These are phyloP conservation scores for Drosophila triauraria DNA, from an alignment of 1,140 invertebrate species.

Conservation along the genomic window DNA sequence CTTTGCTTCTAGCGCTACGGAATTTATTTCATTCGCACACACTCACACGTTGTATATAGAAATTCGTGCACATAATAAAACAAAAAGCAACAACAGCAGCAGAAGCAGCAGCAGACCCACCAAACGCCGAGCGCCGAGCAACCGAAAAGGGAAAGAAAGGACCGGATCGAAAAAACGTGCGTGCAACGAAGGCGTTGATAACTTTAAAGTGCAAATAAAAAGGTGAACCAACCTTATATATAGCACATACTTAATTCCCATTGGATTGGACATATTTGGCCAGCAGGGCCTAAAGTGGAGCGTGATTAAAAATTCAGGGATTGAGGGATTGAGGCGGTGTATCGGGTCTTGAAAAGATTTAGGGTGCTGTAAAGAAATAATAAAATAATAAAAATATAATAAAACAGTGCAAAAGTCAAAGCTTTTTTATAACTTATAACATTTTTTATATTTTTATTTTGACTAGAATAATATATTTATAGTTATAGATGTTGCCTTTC, in stretches of 20 bases:
- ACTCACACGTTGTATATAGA: constrained; percentile 68
- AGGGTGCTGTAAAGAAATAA: not conserved
- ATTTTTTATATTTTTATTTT: too few relatives aligned
- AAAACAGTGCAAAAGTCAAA: too few relatives aligned
- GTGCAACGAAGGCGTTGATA: constrained; percentile 77
- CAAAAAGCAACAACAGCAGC: constrained; percentile 67
- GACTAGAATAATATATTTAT: too few relatives aligned
- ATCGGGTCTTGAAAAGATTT: not conserved
- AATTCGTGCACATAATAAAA: constrained; percentile 84
- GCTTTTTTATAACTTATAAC: too few relatives aligned
- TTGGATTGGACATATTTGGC: not conserved
- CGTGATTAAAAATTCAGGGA: not conserved
- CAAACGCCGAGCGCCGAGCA: not conserved
- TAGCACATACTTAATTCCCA: not conserved
- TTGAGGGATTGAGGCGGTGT: not conserved
- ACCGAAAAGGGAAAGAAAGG: constrained; percentile 51
- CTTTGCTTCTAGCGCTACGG: constrained; percentile 85
- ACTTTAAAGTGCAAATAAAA: constrained; percentile 59
- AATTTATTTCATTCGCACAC: constrained; percentile 84
- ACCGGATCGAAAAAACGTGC: constrained; percentile 80
- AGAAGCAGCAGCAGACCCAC: too few relatives aligned
- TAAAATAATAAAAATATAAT: not conserved
- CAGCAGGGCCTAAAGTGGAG: not conserved
- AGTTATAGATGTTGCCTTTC: too few relatives aligned
- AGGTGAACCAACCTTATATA: constrained; percentile 16